A percentile compares a stretch with the other conserved stretches of the same genome.
Evolutionary conservation across 2,113 vertebrate species (phyloP).

Genomic region (Anhinga rufa): DNA sequence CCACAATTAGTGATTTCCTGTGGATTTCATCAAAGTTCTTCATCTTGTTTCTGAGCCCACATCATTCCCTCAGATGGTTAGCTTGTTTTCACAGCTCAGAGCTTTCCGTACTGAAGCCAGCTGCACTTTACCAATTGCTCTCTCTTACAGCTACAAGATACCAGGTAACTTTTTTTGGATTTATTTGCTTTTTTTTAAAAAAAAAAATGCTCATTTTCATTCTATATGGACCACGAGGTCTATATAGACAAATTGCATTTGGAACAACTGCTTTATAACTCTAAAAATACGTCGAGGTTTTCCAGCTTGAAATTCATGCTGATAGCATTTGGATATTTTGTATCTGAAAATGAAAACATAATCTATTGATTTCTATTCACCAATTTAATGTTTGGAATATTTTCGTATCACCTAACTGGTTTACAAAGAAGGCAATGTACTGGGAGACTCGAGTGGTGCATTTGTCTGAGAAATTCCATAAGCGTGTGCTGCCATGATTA

Average conservation of each 20-base stretch:
- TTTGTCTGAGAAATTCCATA: background rate
- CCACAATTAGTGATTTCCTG: conserved; percentile 6
- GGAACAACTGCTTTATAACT: background rate
- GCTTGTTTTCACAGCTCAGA: background rate
- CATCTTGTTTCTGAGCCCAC: background rate
- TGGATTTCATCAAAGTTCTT: background rate
- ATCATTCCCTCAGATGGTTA: background rate
- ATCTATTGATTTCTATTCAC: background rate
- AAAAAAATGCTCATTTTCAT: background rate
- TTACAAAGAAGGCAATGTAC: background rate
- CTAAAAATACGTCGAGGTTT: background rate
- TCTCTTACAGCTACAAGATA: background rate
- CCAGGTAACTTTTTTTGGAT: background rate
- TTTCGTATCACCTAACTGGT: background rate
- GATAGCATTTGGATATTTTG: background rate
- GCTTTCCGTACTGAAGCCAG: background rate
- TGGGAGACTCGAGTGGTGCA: background rate
- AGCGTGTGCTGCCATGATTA: background rate
- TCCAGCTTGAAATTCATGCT: background rate
- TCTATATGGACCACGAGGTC: background rate
- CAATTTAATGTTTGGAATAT: background rate
- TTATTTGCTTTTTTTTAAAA: background rate
- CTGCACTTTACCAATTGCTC: background rate
- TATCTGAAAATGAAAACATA: background rate
- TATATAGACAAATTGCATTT: background rate